Percentiles rank a stretch among this genome's conserved stretches.
phyloP scores from a whole-genome alignment of 2,797 vertebrate genomes.

The Austrolebias charrua region DNA sequence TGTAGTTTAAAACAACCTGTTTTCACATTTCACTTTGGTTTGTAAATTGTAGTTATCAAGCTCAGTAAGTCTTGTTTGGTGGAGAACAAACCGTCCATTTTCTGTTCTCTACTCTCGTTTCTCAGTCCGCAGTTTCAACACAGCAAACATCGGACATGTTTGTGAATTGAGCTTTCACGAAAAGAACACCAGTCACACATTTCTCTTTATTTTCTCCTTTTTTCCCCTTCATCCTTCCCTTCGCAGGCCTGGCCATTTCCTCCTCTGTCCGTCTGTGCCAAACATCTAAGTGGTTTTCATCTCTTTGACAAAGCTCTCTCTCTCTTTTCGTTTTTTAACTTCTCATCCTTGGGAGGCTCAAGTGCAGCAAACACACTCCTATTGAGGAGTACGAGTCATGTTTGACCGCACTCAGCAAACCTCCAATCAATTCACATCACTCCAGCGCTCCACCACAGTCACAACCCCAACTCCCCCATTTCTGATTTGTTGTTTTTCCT shows the following conservation, averaged over 20 bases:
- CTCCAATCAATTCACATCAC: slow-evolving; percentile 54
- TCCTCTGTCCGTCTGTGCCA: slow-evolving; percentile 56
- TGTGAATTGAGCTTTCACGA: slow-evolving; percentile 50
- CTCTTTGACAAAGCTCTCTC: slow-evolving; percentile 56
- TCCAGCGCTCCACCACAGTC: slow-evolving; percentile 26
- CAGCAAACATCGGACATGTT: slow-evolving; percentile 12
- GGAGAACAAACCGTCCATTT: not conserved
- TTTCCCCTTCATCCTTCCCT: not conserved
- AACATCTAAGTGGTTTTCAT: slow-evolving; percentile 67
- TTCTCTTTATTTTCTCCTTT: slow-evolving; percentile 34
- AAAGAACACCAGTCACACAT: slow-evolving; percentile 52
- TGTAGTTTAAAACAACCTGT: too few relatives aligned
- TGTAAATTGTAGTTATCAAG: too few relatives aligned
- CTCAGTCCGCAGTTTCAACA: slow-evolving; percentile 24
- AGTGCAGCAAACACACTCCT: slow-evolving; percentile 38
- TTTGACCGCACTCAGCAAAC: slow-evolving; percentile 57
- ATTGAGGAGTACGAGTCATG: slow-evolving; percentile 38
- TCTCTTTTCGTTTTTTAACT: slow-evolving; percentile 37
- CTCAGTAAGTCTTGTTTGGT: not conserved
- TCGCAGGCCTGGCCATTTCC: slow-evolving; percentile 33
- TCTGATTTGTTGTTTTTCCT: slow-evolving; percentile 30
- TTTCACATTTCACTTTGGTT: too few relatives aligned
- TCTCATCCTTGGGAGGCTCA: slow-evolving; percentile 54
- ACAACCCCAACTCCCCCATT: slow-evolving; percentile 15
- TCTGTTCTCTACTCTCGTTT: slow-evolving; percentile 7